phyloP scores from a whole-genome alignment of 2,888 invertebrate species.

The Drosophila acutilabella region DNA sequence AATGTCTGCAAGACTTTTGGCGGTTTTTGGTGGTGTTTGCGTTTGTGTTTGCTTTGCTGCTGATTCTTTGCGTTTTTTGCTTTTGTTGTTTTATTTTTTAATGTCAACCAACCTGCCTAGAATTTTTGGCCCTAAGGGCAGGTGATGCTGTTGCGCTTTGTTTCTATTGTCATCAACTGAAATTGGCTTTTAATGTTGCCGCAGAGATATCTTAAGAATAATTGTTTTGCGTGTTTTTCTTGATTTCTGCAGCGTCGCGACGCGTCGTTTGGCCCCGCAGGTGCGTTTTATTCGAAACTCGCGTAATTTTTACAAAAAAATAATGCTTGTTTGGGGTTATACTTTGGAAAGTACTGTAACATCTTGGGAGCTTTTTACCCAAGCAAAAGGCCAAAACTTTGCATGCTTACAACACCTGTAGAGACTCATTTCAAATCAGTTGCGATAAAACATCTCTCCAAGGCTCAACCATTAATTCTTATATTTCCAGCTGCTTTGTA shows the following conservation, averaged over 20 bases:
- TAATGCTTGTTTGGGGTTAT: slow-evolving; percentile 64
- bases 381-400: slow-evolving; percentile 23
- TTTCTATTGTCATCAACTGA: slow-evolving; percentile 84
- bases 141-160: slow-evolving; percentile 68
- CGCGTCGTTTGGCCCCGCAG: slow-evolving; percentile 57
- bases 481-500: neutral
- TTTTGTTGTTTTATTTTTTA: slow-evolving; percentile 23
- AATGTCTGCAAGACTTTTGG: slow-evolving; percentile 48
- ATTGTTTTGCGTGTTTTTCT: slow-evolving; percentile 84
- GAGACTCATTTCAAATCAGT: slow-evolving; percentile 19
- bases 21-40: slow-evolving; percentile 29
- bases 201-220: slow-evolving; percentile 85
- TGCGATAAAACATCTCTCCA: neutral
- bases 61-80: slow-evolving; percentile 77
- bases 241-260: slow-evolving; percentile 59
- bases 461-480: neutral
- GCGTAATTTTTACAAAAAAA: slow-evolving; percentile 37
- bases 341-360: slow-evolving; percentile 27
- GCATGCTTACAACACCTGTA: slow-evolving; percentile 31
- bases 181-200: slow-evolving; percentile 85
- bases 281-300: slow-evolving; percentile 64
- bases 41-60: slow-evolving; percentile 72
- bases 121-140: slow-evolving; percentile 56
- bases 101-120: slow-evolving; percentile 27
- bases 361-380: slow-evolving; percentile 28